These are phyloP conservation scores for Scaptomyza polygonia DNA, from an alignment of 2,888 invertebrate genomes.

Conservation along the genomic window DNA sequence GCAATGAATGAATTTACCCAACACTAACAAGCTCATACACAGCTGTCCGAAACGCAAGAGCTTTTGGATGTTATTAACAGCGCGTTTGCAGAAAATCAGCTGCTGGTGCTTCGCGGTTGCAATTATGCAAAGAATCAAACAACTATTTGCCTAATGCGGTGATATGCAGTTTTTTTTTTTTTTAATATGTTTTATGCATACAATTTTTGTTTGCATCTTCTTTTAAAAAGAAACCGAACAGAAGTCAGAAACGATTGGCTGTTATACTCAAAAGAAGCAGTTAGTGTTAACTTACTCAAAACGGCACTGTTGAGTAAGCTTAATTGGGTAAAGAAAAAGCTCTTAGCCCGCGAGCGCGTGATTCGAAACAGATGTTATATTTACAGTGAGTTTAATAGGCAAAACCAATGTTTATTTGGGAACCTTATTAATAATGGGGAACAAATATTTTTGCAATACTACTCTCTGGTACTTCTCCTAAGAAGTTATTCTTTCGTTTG, in stretches of 20 bases:
- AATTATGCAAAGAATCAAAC: background rate
- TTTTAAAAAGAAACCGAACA: background rate
- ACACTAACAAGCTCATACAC: slow-evolving; percentile 28
- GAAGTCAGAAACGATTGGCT: background rate
- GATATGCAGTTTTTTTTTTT: background rate
- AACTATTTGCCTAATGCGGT: too few species aligned
- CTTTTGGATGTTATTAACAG: slow-evolving; percentile 27
- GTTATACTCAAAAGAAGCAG: slow-evolving; percentile 33
- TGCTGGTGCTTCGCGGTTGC: background rate
- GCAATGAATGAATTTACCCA: slow-evolving; percentile 33
- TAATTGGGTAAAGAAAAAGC: slow-evolving; percentile 4
- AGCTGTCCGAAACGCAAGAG: slow-evolving; percentile 17
- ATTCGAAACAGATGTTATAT: slow-evolving; percentile 11
- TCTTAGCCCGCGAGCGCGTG: slow-evolving; percentile 6
- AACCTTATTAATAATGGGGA: background rate
- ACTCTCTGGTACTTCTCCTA: too few species aligned
- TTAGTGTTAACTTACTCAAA: slow-evolving; percentile 22
- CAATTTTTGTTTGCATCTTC: background rate
- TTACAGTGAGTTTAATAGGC: background rate
- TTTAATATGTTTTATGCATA: background rate
- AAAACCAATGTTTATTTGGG: background rate
- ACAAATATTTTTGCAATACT: too few species aligned
- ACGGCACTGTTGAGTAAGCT: slow-evolving; percentile 22
- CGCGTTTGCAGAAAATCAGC: background rate
- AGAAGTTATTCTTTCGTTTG: background rate